Percentiles rank a stretch among this genome's conserved stretches.
phyloP scores from a whole-genome alignment of 2,113 vertebrate species.

The Elanoides forficatus region DNA sequence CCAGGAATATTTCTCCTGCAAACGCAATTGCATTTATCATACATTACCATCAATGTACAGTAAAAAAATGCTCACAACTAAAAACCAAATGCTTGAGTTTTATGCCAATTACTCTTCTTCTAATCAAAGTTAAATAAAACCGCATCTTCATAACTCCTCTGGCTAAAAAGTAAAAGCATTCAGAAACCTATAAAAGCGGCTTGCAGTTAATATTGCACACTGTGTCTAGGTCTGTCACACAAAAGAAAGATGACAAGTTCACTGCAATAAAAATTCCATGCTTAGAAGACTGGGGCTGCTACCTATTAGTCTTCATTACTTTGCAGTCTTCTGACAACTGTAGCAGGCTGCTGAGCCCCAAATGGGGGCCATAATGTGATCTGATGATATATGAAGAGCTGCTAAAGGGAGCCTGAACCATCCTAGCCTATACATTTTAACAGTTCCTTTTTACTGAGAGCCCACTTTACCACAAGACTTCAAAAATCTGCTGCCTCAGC shows the following conservation, averaged over 20 bases:
- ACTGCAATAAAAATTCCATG: constrained; percentile 88
- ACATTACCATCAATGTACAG: constrained; percentile 42
- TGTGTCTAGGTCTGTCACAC: constrained; percentile 83
- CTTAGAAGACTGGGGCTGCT: constrained; percentile 84
- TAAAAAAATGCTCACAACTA: constrained; percentile 50
- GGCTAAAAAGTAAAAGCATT: constrained; percentile 78
- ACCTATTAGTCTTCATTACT: constrained; percentile 94
- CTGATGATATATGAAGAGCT: constrained; percentile 93
- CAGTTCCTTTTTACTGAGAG: constrained; percentile 83
- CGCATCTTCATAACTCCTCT: constrained; percentile 65
- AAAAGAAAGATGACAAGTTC: constrained; percentile 88
- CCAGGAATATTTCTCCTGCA: constrained; percentile 29
- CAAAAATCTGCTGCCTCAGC: constrained; percentile 85
- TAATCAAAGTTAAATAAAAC: constrained; percentile 74
- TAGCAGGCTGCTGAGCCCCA: constrained; percentile 89
- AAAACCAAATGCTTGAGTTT: constrained; percentile 23
- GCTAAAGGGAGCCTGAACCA: constrained; percentile 86
- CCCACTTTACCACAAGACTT: constrained; percentile 84
- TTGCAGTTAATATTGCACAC: constrained; percentile 79
- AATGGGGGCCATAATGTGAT: constrained; percentile 91
- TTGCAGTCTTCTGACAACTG: constrained; percentile 90
- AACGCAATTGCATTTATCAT: constrained; percentile 34
- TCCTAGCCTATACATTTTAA: constrained; percentile 85
- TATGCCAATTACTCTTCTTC: constrained; percentile 58
- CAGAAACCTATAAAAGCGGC: constrained; percentile 70